These are phyloP conservation scores for Eremophila alpestris DNA, from an alignment of 2,797 vertebrate genomes.

Conservation along the genomic window DNA sequence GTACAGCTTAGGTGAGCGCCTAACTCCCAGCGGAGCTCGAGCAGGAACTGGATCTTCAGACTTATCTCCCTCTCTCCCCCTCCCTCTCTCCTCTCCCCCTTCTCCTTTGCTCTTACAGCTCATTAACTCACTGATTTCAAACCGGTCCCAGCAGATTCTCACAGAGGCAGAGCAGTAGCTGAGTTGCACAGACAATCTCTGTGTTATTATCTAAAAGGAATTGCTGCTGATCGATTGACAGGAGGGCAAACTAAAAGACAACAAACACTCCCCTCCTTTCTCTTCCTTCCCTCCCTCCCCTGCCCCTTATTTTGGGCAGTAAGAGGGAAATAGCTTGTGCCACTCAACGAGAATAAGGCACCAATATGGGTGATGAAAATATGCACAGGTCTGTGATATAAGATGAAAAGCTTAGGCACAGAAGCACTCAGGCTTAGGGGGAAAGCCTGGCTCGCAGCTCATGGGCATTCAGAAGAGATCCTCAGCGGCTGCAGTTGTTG, in stretches of 20 bases:
- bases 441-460: background rate
- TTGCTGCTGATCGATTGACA: slow-evolving; percentile 46
- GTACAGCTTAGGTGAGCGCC: rapidly evolving
- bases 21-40: background rate
- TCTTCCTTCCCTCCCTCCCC: background rate
- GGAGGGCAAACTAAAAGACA: slow-evolving; percentile 10
- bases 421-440: background rate
- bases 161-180: slow-evolving; percentile 23
- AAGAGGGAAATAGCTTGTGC: background rate
- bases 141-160: slow-evolving; percentile 39
- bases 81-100: background rate
- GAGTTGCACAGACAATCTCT: slow-evolving; percentile 17
- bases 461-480: background rate
- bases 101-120: slow-evolving; percentile 7
- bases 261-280: background rate
- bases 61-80: background rate
- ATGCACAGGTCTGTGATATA: background rate
- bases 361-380: background rate
- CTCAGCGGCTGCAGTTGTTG: rapidly evolving
- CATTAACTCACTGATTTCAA: slow-evolving; percentile 54
- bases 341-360: background rate
- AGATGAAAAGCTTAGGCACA: background rate
- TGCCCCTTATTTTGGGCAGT: background rate
- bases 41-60: background rate
- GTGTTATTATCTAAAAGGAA: slow-evolving; percentile 14